phyloP scores from a whole-genome alignment of 2,888 invertebrate genomes.

The Ormyrus rosae region DNA sequence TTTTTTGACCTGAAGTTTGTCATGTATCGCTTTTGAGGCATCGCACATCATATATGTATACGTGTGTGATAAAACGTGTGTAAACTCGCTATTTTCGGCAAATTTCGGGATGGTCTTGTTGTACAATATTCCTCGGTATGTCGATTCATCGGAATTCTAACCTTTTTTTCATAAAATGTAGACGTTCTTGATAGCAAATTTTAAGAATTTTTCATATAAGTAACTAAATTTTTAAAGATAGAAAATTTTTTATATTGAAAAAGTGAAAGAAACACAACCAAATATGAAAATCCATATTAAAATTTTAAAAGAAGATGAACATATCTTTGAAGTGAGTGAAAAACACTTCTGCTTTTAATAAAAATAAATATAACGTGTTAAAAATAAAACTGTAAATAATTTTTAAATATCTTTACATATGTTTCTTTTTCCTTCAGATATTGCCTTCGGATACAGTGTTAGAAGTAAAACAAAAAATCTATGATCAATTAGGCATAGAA shows the following conservation, averaged over 20 bases:
- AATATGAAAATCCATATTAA: constrained; percentile 85
- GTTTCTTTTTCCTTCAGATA: constrained; percentile 65
- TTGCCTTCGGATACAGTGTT: constrained; percentile 77
- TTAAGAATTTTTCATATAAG: constrained; percentile 30
- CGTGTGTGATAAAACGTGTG: neutral
- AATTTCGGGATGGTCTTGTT: constrained; percentile 47
- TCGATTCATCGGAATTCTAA: constrained; percentile 51
- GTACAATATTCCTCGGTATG: constrained; percentile 35
- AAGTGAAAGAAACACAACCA: constrained; percentile 22
- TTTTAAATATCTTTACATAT: neutral
- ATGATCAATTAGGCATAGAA: constrained; percentile 81
- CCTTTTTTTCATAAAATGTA: constrained; percentile 53
- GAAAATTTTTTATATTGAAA: constrained; percentile 17
- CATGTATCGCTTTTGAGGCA: neutral
- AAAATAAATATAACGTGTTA: constrained; percentile 11
- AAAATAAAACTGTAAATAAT: neutral
- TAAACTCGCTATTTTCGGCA: constrained; percentile 34
- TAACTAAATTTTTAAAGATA: constrained; percentile 26
- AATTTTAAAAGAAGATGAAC: constrained; percentile 85
- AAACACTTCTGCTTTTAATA: constrained; percentile 6
- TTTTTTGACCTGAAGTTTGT: constrained; percentile 33
- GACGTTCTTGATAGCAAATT: constrained; percentile 36
- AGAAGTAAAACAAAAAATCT: constrained; percentile 84
- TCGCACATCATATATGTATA: neutral
- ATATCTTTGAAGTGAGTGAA: constrained; percentile 80